Percentiles rank a stretch among this genome's conserved stretches.
These are phyloP conservation scores for Stratiomys singularior DNA, from an alignment of 2,888 invertebrate genomes.

Conservation along the genomic window DNA sequence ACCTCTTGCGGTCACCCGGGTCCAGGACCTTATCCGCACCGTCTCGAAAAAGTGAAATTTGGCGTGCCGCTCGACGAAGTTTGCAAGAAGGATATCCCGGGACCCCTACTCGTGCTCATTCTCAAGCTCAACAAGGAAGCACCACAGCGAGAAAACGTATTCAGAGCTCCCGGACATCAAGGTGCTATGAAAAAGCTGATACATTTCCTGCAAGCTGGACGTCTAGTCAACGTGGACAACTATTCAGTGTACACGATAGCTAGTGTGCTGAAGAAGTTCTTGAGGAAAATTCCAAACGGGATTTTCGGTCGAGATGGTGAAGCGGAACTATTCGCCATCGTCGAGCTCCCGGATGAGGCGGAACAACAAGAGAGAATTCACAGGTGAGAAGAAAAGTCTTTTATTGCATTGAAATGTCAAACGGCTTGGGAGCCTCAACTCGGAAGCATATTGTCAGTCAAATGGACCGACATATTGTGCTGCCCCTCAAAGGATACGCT, in stretches of 20 bases:
- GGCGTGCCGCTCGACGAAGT: slow-evolving; percentile 92
- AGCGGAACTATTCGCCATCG: slow-evolving; percentile 87
- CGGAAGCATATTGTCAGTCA: no score
- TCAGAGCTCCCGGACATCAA: slow-evolving; percentile 94
- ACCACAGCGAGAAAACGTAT: slow-evolving; percentile 91
- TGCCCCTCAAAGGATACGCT: no score
- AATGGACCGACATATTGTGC: no score
- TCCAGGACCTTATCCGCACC: slow-evolving; percentile 80
- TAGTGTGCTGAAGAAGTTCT: slow-evolving; percentile 97
- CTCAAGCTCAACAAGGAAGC: slow-evolving; percentile 95
- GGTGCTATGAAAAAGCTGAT: slow-evolving; percentile 93
- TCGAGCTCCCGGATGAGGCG: slow-evolving; percentile 82
- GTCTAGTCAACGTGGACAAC: slow-evolving; percentile 91
- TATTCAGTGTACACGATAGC: slow-evolving; percentile 98
- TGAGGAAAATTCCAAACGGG: slow-evolving; percentile 95
- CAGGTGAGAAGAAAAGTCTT: slow-evolving; percentile 79
- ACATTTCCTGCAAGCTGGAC: slow-evolving; percentile 89
- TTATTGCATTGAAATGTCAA: no score
- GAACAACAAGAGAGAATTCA: slow-evolving; percentile 93
- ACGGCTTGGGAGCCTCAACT: no score
- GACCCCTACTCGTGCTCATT: slow-evolving; percentile 89
- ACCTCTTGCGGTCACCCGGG: slow-evolving; percentile 91
- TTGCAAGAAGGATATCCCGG: slow-evolving; percentile 95
- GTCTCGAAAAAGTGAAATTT: slow-evolving; percentile 94
- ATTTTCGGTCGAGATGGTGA: slow-evolving; percentile 95